Evolutionary conservation across 2,888 invertebrate genomes (phyloP), one percentile per base, ranked within the genome.

Genomic region (Dioctria rufipes): DNA sequence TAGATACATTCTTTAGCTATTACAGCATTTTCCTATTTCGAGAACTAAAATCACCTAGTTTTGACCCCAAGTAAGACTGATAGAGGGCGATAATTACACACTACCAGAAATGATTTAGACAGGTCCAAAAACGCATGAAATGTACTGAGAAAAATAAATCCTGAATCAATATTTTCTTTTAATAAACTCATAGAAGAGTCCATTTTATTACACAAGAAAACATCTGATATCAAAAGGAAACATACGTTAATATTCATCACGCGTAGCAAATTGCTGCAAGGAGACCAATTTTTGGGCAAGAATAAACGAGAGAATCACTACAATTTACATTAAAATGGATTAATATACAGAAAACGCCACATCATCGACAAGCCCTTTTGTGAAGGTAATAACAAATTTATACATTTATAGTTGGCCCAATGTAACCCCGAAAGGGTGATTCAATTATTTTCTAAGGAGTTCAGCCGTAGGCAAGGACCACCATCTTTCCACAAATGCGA

Each of bases 381-480:
- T 42, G 25, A n/a, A 63, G 39, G 39, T 63, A 40, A 66, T 61
- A 77, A 46, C 63, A 51, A 63, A 77, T 77, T 77, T 49, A 49
- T 63, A 40, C 8, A 37, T 39, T 39, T 40, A 63, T 25, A 61
- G 9, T 37, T 63, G 25, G 63, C 39, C 11, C 63, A 63, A 49
- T n/a, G 37, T 63, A 63, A 43, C 51, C 77, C 77, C 77, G 77
- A 77, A 77, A 77, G 77, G 77, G 77, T 77, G 63, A 77, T 77
- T 77, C 77, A 77, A 77, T 77, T 77, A 77, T 63, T 77, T 77
- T 77, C 63, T 8, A 63, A 77, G 63, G 63, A 46, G 46, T 37
- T 63, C 13, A 2, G 77, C 77, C 63, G n/a, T 6, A 11, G 63
- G 77, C 77, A 13, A 63, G 73, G 73, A 42, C 43, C 42, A 58